phyloP scores from a whole-genome alignment of 53 echinoderm and acorn worm species.

The Henricia sp. region DNA sequence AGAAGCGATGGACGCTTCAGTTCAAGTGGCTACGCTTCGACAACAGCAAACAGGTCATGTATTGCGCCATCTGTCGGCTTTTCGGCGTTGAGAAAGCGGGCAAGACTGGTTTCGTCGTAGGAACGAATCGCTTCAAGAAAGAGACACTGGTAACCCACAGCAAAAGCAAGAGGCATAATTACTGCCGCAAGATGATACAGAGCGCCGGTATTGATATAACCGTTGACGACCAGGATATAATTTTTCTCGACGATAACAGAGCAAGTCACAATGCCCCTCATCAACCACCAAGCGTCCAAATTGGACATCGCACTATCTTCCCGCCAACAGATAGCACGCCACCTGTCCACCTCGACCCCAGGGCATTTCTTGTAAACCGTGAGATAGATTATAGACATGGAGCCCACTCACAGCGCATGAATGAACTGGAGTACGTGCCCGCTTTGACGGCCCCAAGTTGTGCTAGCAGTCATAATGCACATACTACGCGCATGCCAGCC shows the following conservation, averaged over 20 bases:
- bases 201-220: conserved; percentile 12
- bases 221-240: conserved; percentile 14
- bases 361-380: too few species aligned
- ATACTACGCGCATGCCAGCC: too few species aligned
- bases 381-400: too few species aligned
- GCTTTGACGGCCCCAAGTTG: too few species aligned
- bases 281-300: background rate
- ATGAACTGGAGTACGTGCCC: too few species aligned
- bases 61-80: conserved; percentile 24
- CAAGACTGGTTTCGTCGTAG: conserved; percentile 44
- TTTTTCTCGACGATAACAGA: too few species aligned
- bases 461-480: too few species aligned
- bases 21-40: conserved; percentile 54
- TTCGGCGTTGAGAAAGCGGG: conserved; percentile 31
- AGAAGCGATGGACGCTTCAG: conserved; percentile 49
- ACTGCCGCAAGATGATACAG: conserved; percentile 31
- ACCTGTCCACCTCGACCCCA: too few species aligned
- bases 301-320: too few species aligned
- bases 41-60: conserved; percentile 35
- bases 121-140: conserved; percentile 51
- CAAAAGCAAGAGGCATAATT: conserved; percentile 50
- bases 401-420: too few species aligned
- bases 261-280: background rate
- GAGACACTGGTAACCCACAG: conserved; percentile 46
- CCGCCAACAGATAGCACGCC: too few species aligned